Percentiles rank a stretch among this genome's conserved stretches.
These are phyloP conservation scores for Sphaeramia orbicularis DNA, from an alignment of 2,797 vertebrate species.

Conservation along the genomic window DNA sequence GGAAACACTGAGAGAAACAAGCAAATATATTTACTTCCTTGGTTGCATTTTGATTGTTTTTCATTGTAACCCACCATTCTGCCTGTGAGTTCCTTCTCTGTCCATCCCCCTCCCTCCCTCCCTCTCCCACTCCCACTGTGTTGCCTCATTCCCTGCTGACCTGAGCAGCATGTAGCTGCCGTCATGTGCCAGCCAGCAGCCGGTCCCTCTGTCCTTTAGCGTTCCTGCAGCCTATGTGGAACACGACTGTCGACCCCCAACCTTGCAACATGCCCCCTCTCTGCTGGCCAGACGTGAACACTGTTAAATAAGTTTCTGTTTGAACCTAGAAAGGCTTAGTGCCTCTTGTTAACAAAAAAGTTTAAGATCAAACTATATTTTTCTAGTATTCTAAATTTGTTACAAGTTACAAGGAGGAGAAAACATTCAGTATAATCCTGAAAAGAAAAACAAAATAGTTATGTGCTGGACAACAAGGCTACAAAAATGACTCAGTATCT, in stretches of 20 bases:
- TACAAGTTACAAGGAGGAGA: too few relatives aligned
- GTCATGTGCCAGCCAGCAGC: conserved; percentile 64
- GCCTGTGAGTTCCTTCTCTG: conserved; percentile 26
- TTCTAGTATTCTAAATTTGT: too few relatives aligned
- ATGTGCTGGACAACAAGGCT: too few relatives aligned
- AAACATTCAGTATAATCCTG: too few relatives aligned
- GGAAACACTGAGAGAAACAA: conserved; percentile 23
- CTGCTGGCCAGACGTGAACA: conserved; percentile 16
- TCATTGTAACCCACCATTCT: conserved; percentile 71
- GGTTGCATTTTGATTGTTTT: conserved; percentile 75
- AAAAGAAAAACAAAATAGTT: too few relatives aligned
- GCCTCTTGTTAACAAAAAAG: too few relatives aligned
- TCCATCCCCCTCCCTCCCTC: conserved; percentile 4
- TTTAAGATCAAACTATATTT: too few relatives aligned
- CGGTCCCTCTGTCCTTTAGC: conserved; percentile 67
- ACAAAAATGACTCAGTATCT: too few relatives aligned
- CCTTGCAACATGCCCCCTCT: conserved; percentile 62
- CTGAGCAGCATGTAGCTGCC: conserved; percentile 69
- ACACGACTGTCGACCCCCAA: conserved; percentile 46
- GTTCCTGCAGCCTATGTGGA: conserved; percentile 58
- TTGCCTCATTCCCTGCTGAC: conserved; percentile 70
- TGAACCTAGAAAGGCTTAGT: not conserved
- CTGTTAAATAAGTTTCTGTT: conserved; percentile 17
- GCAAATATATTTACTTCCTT: conserved; percentile 29
- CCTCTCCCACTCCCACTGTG: conserved; percentile 13